phyloP scores from a whole-genome alignment of 1,140 invertebrate species.

The Platorchestia sp. region DNA sequence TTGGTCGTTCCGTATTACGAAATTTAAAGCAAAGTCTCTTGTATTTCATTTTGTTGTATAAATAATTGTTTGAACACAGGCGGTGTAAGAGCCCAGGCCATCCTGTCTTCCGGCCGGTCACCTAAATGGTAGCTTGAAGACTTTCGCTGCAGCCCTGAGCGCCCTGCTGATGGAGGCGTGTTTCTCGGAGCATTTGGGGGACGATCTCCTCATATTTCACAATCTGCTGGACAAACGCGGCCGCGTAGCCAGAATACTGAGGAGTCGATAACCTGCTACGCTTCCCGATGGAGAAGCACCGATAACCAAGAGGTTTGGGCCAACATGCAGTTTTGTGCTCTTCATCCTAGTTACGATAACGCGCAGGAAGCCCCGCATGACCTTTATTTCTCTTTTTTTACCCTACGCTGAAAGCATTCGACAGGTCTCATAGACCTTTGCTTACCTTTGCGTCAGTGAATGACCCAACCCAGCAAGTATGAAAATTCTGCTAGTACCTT shows the following conservation, averaged over 20 bases:
- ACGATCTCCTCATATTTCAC: constrained; percentile 51
- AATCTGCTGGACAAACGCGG: constrained; percentile 46
- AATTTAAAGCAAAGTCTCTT: too few species aligned
- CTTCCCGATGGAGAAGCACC: background rate
- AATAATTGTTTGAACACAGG: background rate
- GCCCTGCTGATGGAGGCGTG: constrained; percentile 17
- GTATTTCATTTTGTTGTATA: too few species aligned
- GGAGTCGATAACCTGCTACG: constrained; percentile 27
- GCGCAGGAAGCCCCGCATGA: background rate
- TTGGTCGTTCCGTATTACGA: too few species aligned
- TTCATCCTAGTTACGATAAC: background rate
- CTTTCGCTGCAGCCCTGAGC: background rate
- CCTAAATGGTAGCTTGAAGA: background rate
- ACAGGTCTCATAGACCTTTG: background rate
- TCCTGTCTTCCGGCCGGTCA: background rate
- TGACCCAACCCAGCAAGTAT: background rate
- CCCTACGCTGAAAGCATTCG: constrained; percentile 9
- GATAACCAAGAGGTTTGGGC: constrained; percentile 2
- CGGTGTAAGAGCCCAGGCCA: background rate
- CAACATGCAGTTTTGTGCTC: background rate
- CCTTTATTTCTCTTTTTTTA: background rate
- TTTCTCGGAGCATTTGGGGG: constrained; percentile 1
- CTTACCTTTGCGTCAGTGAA: background rate
- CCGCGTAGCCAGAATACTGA: constrained; percentile 43
- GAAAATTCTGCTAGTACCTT: background rate